Evolutionary conservation across 2,888 invertebrate species (phyloP).

Genomic region (Linyphia triangularis): DNA sequence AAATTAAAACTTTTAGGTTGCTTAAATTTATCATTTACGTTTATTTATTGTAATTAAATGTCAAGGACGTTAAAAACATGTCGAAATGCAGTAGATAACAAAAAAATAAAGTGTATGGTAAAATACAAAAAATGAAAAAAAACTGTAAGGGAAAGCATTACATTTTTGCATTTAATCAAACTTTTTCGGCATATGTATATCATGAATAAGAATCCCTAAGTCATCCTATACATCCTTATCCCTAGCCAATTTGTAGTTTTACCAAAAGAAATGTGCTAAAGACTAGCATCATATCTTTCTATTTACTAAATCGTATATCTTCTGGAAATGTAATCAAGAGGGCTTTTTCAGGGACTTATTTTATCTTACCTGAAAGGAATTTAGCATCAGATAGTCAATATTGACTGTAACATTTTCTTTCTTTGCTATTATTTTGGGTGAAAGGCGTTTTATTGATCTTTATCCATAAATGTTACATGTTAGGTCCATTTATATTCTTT

Average conservation of each 20-base stretch:
- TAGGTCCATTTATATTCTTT: not conserved
- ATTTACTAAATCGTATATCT: conserved; percentile 36
- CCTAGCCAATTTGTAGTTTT: conserved; percentile 16
- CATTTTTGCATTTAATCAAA: not conserved
- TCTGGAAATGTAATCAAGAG: conserved; percentile 1
- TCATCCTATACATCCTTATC: not conserved
- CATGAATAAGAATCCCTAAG: not conserved
- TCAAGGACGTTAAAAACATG: too few species aligned
- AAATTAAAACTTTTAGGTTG: too few species aligned
- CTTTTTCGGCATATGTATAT: not conserved
- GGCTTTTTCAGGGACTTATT: conserved; percentile 5
- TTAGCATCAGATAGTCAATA: conserved; percentile 10
- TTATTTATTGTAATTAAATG: too few species aligned
- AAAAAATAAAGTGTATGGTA: too few species aligned
- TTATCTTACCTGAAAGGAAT: not conserved
- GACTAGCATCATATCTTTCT: conserved; percentile 34
- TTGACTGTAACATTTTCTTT: not conserved
- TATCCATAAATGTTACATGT: not conserved
- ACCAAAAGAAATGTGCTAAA: not conserved
- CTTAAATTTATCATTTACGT: too few species aligned
- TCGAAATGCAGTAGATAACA: too few species aligned
- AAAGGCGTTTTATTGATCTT: conserved; percentile 13
- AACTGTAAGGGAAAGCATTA: too few species aligned
- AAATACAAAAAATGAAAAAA: too few species aligned
- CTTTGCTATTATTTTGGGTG: not conserved